phyloP scores from a whole-genome alignment of 2,797 vertebrate genomes.

The Rhabdomys pumilio region DNA sequence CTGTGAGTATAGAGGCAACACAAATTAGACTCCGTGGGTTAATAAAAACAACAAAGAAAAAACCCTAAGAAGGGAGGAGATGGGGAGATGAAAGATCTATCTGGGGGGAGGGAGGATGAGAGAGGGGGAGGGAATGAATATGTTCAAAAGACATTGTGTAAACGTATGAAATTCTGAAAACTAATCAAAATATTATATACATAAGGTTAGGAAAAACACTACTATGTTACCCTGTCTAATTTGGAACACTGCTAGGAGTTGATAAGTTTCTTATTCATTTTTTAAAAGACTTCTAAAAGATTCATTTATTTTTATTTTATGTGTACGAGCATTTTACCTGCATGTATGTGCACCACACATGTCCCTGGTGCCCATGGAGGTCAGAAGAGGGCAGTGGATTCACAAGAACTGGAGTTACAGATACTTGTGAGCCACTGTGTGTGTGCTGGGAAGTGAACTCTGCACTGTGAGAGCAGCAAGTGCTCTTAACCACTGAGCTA shows the following conservation, averaged over 20 bases:
- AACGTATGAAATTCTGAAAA: not conserved
- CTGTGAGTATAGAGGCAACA: not conserved
- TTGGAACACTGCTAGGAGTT: conserved; percentile 35
- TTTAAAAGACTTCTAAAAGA: not conserved
- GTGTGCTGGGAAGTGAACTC: not conserved
- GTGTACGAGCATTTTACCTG: not conserved
- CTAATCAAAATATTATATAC: not conserved
- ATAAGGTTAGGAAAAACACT: not conserved
- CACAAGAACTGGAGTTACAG: not conserved
- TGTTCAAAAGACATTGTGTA: not conserved
- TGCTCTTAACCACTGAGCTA: not conserved
- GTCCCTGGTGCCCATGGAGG: not conserved
- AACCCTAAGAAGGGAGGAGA: not conserved
- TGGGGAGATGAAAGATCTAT: not conserved
- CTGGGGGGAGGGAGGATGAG: not conserved
- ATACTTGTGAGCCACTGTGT: not conserved
- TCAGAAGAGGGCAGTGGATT: not conserved
- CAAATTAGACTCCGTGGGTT: not conserved
- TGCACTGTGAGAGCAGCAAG: not conserved
- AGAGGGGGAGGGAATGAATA: not conserved
- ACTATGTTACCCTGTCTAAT: conserved; percentile 22
- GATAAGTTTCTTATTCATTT: not conserved
- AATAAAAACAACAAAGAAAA: not conserved
- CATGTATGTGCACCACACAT: not conserved
- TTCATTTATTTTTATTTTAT: not conserved